Evolutionary conservation across 2,113 vertebrate species (phyloP).

Genomic region (Brachyhypopomus occidentalis): DNA sequence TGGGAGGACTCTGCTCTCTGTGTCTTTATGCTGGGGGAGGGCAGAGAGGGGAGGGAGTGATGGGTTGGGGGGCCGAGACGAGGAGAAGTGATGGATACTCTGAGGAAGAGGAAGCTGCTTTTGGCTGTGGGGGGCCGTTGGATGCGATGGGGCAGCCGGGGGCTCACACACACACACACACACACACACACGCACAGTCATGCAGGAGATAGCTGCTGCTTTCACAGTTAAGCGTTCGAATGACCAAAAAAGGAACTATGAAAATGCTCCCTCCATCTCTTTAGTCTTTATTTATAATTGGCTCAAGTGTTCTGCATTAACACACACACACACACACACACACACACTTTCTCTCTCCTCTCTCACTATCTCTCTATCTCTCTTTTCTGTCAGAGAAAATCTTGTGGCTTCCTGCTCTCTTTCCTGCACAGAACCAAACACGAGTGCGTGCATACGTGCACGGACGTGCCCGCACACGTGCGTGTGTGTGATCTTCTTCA

Average conservation of each 20-base stretch:
- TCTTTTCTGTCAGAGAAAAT: slow-evolving; percentile 48
- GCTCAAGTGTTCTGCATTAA: neutral
- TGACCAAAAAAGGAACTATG: slow-evolving; percentile 62
- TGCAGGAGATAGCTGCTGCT: slow-evolving; percentile 61
- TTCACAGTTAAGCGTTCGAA: slow-evolving; percentile 66
- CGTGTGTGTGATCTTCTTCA: neutral
- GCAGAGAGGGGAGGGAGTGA: slow-evolving; percentile 29
- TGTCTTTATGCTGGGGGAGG: slow-evolving; percentile 63
- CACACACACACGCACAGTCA: slow-evolving; percentile 60
- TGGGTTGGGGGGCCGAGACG: neutral
- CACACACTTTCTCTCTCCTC: neutral
- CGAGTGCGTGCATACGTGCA: slow-evolving; percentile 47
- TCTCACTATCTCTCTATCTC: no score
- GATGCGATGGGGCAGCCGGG: neutral
- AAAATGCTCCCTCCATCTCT: slow-evolving; percentile 8
- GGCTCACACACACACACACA: neutral
- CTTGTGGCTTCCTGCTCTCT: slow-evolving; percentile 59
- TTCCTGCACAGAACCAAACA: slow-evolving; percentile 67
- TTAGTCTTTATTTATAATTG: neutral
- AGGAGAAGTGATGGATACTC: slow-evolving; percentile 16
- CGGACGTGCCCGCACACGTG: no score
- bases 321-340: neutral
- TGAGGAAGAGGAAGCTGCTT: slow-evolving; percentile 35
- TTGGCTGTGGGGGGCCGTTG: neutral
- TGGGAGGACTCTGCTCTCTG: slow-evolving; percentile 73